Base-by-base conservation (phyloP, 2,113 vertebrate species). In the Turdus rufiventris region DNA sequence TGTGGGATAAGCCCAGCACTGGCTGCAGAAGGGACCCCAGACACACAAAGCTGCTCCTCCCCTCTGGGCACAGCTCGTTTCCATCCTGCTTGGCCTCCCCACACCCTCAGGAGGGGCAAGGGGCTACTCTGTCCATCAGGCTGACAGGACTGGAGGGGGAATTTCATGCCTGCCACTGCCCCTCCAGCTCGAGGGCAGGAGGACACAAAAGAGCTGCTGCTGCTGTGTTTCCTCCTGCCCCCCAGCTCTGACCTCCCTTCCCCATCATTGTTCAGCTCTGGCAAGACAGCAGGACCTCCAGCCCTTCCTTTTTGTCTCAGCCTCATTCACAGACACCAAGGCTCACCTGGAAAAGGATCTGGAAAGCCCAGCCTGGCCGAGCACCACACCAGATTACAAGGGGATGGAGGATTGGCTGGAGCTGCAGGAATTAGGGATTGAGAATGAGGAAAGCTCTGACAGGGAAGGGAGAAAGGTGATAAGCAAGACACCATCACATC, bases 111-210 rank as follows among this genome's bases (percentile, higher is more conserved):
- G 54, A 88, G 29, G 12, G 66, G 48, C 43, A 83, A 76, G 74
- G 58, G 40, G 53, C 53, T 70, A 6, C 66, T 77, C 65, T 74
- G 65, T 71, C 91, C 66, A 5, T 85, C 88, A 79, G 33, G 31
- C 33, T 93, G 88, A 85, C 31, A 75, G 38, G 38, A 60, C 24
- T 4, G 38, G 34, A 38, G 29, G 48, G 29, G 65, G 43, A 85
- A 94, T 93, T 63, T 90, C 71, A 85, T 48, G 70, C 78, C 66
- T 90, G 93, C 45, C 82, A 67, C 25, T 74, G 63, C 10, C 13
- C 17, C 28, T 83, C 31, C 40, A 45, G 85, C 91, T 75, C 0
- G 1, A 80, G 76, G 83, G 50, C 72, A 86, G 34, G 21, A 88
- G 84, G 45, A 62, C 14, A 38, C 11, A 53, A 79, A 73, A 50